Conservation (phyloP, 2,113 vertebrate genomes). For the Chamaea fasciata region DNA sequence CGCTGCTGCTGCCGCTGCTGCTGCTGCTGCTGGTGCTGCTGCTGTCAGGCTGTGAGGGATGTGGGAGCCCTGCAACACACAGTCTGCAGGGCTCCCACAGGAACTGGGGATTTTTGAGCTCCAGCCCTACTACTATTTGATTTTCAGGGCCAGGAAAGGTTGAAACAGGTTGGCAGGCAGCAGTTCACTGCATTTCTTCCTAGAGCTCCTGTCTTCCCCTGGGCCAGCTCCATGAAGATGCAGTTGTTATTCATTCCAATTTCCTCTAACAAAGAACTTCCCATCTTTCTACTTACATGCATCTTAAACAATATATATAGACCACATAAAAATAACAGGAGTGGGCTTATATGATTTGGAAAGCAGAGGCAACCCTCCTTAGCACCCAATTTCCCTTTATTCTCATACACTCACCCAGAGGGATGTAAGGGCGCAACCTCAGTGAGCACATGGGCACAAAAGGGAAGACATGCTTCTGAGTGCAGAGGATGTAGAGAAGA, state of each 20-base stretch:
- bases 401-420: not conserved
- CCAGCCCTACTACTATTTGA: not conserved
- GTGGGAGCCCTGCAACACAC: fast-evolving
- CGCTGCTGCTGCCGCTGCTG: not conserved
- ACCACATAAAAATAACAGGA: not conserved
- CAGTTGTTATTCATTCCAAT: not conserved
- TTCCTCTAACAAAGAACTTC: not conserved
- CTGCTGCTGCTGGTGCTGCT: not conserved
- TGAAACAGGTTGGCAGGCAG: not conserved
- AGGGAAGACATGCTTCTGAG: not conserved
- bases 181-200: not conserved
- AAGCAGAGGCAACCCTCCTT: not conserved
- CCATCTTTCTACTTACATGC: not conserved
- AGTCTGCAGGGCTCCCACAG: not conserved
- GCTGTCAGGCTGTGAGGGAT: not conserved
- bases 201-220: not conserved
- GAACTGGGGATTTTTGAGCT: not conserved
- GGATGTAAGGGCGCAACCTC: not conserved
- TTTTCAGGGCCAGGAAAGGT: not conserved
- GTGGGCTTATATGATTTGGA: not conserved
- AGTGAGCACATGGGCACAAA: fast-evolving
- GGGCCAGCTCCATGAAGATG: not conserved
- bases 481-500: not conserved
- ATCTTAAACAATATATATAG: not conserved
- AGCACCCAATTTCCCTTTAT: not conserved